These are phyloP conservation scores for Dyspetes luteomarginatus DNA, from an alignment of 2,888 invertebrate genomes.

Conservation along the genomic window DNA sequence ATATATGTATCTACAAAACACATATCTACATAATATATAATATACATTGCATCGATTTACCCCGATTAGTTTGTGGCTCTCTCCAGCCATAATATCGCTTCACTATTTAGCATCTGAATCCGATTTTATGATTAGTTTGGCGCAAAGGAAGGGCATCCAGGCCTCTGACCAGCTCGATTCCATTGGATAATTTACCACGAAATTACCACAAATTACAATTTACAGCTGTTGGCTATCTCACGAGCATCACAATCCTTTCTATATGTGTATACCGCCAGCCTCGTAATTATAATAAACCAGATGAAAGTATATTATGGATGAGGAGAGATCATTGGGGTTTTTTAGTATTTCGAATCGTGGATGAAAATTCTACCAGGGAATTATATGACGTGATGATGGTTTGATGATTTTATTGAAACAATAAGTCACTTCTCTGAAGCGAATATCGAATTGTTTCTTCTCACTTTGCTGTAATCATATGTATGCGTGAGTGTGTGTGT, in stretches of 20 bases:
- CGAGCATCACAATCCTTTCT: not conserved
- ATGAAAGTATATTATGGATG: too few relatives aligned
- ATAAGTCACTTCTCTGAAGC: too few relatives aligned
- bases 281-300: too few relatives aligned
- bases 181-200: conserved; percentile 32
- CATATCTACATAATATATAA: not conserved
- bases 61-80: conserved; percentile 53
- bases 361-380: too few relatives aligned
- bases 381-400: too few relatives aligned
- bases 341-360: too few relatives aligned
- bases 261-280: not conserved
- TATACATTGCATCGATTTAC: conserved; percentile 40
- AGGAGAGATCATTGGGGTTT: too few relatives aligned
- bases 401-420: too few relatives aligned
- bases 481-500: too few relatives aligned
- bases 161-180: not conserved
- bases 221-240: conserved; percentile 12
- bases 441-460: too few relatives aligned
- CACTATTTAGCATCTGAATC: conserved; percentile 58
- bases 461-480: too few relatives aligned
- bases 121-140: conserved; percentile 57
- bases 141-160: too few relatives aligned
- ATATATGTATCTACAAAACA: not conserved
- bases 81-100: conserved; percentile 11
- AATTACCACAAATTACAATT: conserved; percentile 52